Evolutionary conservation across 2,113 vertebrate species (phyloP), one percentile per base, ranked within the genome.

Genomic region (Pangasianodon gigas): DNA sequence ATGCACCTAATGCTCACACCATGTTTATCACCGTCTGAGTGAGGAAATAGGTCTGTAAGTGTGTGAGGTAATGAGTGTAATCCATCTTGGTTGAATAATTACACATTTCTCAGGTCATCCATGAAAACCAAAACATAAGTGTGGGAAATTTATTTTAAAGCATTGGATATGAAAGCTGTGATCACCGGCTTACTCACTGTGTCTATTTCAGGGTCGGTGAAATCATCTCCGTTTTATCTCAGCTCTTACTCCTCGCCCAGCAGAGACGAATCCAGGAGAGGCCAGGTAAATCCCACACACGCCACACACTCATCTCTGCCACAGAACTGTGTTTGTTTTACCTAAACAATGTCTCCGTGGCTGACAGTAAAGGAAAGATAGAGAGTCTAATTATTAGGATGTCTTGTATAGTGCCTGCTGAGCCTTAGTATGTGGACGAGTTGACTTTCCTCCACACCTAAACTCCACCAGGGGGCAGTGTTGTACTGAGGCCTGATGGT

Each of bases 211-310:
- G 98, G 98, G 94, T 99, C 98, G 94, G 97, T 96, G 93, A 99
- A 99, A 94, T 95, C 97, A 51, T 97, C 98, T 90, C 96, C 98
- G n/a, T 98, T 97, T 96, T 99, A 98, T 94, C 97, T 97, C 93
- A 97, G 97, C 91, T 97, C 97, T 91, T 99, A 99, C 90, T 96
- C 98, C 82, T 99, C 98, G 87, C 98, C 98, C 92, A 97, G 97
- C 90, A 96, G 98, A 96, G 98, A 99, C 82, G 98, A 98, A 91
- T 97, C 96, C 89, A 96, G 97, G 88, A 97, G 97, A 95, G 96
- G 97, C 89, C 98, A 99, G 97, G 98, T 99, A 92, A 97, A 93
- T 91, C 83, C 37, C 19, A 32, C 26, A 26, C 26, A 44, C 11
- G 26, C 7, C 81, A 44, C 82, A 29, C 82, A 62, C 37, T 37